Base-by-base conservation (phyloP, 2,888 invertebrate genomes). In the Caenorhabditis afra region DNA sequence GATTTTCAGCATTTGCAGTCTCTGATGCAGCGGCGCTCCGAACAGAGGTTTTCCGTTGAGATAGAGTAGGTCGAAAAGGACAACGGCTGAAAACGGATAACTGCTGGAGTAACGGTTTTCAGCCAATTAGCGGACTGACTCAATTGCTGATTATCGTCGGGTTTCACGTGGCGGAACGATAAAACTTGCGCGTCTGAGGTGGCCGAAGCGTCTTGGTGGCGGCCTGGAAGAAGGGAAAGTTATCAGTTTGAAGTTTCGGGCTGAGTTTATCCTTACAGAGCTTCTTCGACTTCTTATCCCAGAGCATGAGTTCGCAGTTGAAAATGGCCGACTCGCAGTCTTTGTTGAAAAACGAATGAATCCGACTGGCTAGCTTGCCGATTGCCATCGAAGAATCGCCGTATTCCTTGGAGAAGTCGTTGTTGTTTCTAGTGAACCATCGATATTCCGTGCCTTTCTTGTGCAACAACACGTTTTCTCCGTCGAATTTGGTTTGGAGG, bases 391-490 rank as follows among this genome's bases (percentile, higher is more conserved):
- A 77, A 1, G 62, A 70, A 16, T 67, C 64, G 11, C 88, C 88
- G 68, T 87, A 84, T 29, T 86, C 79, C 18, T 59, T 64, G 10
- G 64, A 58, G 52, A 71, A 81, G 70, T 87, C 88, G 23, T 82
- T 80, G 14, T 86, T 86, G 55, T 86, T 87, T 29, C 87, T 50
- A 14, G 85, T 83, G 64, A 84, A 87, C 80, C 84, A 89, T 39
- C 85, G 85, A 81, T 89, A 89, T 57, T 66, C 73, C 35, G 75
- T 79, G 16, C 79, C 78, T 41, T 81, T 80, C 41, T 82, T 83
- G 62, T 89, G 89, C 22, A 89, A 52, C 0, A 89, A 55, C 10
- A 89, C 85, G 65, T 89, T 88, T 59, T 89, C 89, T n/a, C 89
- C 89, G 59, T 89, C 89, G 61, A 82, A 89, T 67, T 89, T 89